Conservation (phyloP, 2,113 vertebrate species). For the Actenoides hombroni region DNA sequence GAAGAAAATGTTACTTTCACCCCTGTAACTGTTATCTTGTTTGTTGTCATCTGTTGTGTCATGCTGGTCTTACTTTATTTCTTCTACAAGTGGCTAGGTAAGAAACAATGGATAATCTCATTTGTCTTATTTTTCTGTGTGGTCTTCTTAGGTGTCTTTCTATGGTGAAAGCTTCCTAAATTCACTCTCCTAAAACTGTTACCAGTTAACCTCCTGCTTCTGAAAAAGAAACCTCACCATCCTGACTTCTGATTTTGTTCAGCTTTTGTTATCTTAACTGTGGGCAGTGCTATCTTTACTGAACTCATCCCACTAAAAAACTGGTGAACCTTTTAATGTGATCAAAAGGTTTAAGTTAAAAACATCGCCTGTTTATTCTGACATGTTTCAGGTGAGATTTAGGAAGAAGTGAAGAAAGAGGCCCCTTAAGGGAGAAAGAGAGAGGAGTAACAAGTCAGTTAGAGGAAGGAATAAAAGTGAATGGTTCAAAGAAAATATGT, state of each 20-base stretch:
- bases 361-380: not conserved
- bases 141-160: not conserved
- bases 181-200: not conserved
- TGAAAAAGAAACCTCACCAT: not conserved
- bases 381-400: not conserved
- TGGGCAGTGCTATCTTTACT: not conserved
- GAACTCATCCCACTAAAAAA: not conserved
- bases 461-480: not conserved
- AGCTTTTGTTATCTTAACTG: not conserved
- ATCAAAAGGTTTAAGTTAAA: not conserved
- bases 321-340: not conserved
- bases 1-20: constrained; percentile 82
- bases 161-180: not conserved
- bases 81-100: constrained; percentile 92
- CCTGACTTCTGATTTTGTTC: not conserved
- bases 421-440: not conserved
- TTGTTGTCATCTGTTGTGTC: constrained; percentile 87
- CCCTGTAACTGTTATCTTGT: constrained; percentile 85
- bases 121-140: not conserved
- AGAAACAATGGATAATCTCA: constrained; percentile 46
- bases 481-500: not conserved
- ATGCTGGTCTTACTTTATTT: constrained; percentile 95
- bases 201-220: not conserved
- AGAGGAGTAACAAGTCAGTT: not conserved
- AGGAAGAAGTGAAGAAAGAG: not conserved